phyloP scores from a whole-genome alignment of 2,888 invertebrate genomes.

The Esperia sulphurella region DNA sequence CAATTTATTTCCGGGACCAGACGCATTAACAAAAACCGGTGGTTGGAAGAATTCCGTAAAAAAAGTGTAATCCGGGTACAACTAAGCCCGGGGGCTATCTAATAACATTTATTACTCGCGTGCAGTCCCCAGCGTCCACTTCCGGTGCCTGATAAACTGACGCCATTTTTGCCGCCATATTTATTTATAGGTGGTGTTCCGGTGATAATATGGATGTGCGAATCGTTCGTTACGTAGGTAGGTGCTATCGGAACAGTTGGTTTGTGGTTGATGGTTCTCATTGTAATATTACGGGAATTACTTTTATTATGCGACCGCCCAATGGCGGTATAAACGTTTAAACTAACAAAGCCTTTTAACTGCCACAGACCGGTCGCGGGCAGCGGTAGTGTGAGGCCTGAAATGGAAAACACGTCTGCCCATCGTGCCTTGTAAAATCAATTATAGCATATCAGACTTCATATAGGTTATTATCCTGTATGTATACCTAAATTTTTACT shows the following conservation, averaged over 20 bases:
- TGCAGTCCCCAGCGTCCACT: constrained; percentile 75
- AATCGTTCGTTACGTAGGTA: constrained; percentile 53
- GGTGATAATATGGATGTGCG: constrained; percentile 65
- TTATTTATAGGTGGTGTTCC: constrained; percentile 73
- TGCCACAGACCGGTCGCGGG: too few species aligned
- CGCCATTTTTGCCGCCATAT: constrained; percentile 78
- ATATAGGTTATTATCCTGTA: too few species aligned
- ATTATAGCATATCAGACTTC: too few species aligned
- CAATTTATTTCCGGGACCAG: constrained; percentile 72
- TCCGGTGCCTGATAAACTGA: constrained; percentile 76
- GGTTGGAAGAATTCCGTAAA: constrained; percentile 62
- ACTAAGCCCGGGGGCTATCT: constrained; percentile 78
- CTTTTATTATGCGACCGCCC: too few species aligned
- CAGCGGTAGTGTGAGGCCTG: too few species aligned
- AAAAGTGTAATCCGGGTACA: constrained; percentile 51
- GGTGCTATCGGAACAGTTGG: neutral
- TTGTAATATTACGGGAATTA: too few species aligned
- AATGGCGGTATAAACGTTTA: too few species aligned
- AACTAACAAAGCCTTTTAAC: too few species aligned
- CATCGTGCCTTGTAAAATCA: too few species aligned
- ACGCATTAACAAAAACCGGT: constrained; percentile 74
- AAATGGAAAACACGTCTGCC: too few species aligned
- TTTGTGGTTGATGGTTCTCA: neutral
- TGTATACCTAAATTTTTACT: too few species aligned
- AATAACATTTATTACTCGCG: constrained; percentile 78